Conservation (phyloP, 2,797 vertebrate species). For the Apodemus agrarius region DNA sequence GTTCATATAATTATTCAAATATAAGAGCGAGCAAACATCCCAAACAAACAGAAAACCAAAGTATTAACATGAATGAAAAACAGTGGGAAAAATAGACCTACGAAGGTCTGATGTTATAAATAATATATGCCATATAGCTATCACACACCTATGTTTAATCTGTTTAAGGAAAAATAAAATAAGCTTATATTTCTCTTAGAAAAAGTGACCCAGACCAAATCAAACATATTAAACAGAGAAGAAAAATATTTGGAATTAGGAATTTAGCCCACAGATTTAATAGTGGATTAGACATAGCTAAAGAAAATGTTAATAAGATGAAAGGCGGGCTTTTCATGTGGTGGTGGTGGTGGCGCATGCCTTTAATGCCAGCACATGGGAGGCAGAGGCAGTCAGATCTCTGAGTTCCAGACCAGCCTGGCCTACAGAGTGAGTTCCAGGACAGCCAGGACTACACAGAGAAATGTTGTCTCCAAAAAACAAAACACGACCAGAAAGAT, state of each 20-base stretch:
- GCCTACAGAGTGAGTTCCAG: not conserved
- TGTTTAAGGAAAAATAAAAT: slow-evolving; percentile 22
- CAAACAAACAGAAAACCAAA: slow-evolving; percentile 49
- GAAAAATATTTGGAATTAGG: slow-evolving; percentile 43
- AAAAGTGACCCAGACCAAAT: slow-evolving; percentile 44
- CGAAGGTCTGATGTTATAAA: slow-evolving; percentile 21
- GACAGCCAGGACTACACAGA: not conserved
- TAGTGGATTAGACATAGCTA: not conserved
- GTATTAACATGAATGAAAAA: slow-evolving; percentile 22
- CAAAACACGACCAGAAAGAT: not conserved
- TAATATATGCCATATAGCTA: slow-evolving; percentile 18
- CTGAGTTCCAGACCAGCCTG: not conserved
- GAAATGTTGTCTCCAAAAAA: not conserved
- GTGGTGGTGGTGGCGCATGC: rapidly evolving
- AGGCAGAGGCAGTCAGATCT: not conserved
- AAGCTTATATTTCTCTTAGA: slow-evolving; percentile 48
- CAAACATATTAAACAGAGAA: slow-evolving; percentile 39
- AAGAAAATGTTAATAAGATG: slow-evolving; percentile 27
- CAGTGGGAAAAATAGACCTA: slow-evolving; percentile 24
- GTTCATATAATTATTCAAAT: slow-evolving; percentile 45
- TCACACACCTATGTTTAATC: not conserved
- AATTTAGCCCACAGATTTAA: slow-evolving; percentile 17
- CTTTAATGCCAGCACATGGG: not conserved
- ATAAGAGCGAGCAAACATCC: not conserved
- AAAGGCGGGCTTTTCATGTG: not conserved